Conservation (phyloP, 2,888 invertebrate species). For the Scotopteryx bipunctaria region DNA sequence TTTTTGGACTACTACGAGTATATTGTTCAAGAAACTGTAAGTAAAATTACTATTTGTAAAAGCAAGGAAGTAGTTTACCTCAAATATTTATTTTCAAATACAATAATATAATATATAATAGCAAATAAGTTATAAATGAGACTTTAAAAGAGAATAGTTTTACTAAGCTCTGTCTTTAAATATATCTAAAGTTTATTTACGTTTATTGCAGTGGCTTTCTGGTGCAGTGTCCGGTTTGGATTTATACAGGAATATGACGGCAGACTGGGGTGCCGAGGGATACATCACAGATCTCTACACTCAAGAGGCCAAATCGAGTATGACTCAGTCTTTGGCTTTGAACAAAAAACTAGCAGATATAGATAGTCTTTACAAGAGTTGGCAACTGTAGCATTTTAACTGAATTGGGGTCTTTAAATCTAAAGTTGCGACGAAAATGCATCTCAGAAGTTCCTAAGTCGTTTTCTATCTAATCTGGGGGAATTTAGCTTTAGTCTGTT, state of each 20-base stretch:
- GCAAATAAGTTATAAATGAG: no score
- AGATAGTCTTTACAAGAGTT: constrained; percentile 8
- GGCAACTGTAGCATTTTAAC: constrained; percentile 21
- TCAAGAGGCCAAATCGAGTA: constrained; percentile 83
- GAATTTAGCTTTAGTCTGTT: constrained; percentile 8
- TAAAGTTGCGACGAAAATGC: constrained; percentile 22
- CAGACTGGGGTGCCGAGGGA: constrained; percentile 82
- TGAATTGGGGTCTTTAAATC: constrained; percentile 29
- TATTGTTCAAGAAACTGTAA: constrained; percentile 59
- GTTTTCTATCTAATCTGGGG: constrained; percentile 18
- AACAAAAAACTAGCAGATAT: background rate
- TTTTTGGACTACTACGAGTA: constrained; percentile 91
- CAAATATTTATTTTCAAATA: no score
- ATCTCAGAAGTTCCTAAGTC: constrained; percentile 8
- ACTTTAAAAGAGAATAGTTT: no score
- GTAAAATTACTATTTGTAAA: constrained; percentile 26
- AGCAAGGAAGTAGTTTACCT: background rate
- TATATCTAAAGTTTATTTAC: no score
- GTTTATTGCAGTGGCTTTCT: constrained; percentile 49
- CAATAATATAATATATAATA: no score
- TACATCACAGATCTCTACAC: constrained; percentile 90
- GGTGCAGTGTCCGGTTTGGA: constrained; percentile 74
- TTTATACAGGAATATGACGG: constrained; percentile 74
- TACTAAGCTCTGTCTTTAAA: no score
- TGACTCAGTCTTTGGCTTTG: constrained; percentile 35